These are phyloP conservation scores for Ceratina japonica DNA, from an alignment of 1,140 invertebrate genomes.

Conservation along the genomic window DNA sequence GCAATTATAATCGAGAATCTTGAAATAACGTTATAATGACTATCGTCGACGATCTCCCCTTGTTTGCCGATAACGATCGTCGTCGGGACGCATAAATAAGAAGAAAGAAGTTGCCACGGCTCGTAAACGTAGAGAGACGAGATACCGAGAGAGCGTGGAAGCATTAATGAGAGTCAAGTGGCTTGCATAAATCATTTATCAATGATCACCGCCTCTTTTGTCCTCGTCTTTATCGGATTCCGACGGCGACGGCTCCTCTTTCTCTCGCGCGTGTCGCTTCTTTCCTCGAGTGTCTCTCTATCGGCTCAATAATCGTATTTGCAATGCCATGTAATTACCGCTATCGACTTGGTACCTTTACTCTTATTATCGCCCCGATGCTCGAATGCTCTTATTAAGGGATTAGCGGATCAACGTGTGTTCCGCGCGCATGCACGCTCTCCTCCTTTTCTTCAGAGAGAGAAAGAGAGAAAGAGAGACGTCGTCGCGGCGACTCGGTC, in stretches of 20 bases:
- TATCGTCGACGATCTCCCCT: too few species aligned
- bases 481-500: too few species aligned
- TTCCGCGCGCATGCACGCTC: too few species aligned
- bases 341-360: slow-evolving; percentile 31
- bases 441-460: not conserved
- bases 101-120: not conserved
- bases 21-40: too few species aligned
- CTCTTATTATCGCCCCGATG: slow-evolving; percentile 34
- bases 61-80: too few species aligned
- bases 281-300: not conserved
- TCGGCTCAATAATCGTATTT: slow-evolving; percentile 34
- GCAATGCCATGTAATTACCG: slow-evolving; percentile 36
- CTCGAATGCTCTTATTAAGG: slow-evolving; percentile 52
- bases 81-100: not conserved
- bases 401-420: slow-evolving; percentile 46
- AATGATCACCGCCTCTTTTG: slow-evolving; percentile 58
- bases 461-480: too few species aligned
- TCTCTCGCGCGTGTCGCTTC: not conserved
- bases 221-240: slow-evolving; percentile 23
- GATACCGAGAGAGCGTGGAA: slow-evolving; percentile 3
- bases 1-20: too few species aligned
- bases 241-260: not conserved
- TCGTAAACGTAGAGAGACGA: slow-evolving; percentile 2
- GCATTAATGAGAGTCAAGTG: slow-evolving; percentile 63
- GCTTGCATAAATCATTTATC: slow-evolving; percentile 68